Base-by-base conservation (phyloP, 2,888 invertebrate species). In the Yponomeuta evonymella region DNA sequence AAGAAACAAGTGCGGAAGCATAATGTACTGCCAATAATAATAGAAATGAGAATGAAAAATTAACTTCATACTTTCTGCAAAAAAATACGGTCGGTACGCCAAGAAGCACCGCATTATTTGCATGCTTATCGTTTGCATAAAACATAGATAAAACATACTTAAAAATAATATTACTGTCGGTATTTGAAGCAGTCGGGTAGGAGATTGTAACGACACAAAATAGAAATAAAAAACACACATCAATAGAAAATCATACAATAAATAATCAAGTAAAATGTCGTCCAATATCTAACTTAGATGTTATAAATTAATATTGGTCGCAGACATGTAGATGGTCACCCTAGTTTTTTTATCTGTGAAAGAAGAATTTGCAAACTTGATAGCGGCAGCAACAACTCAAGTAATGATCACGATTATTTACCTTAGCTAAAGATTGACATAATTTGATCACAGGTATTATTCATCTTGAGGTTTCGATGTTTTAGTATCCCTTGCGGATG, bases 91-190 rank as follows among this genome's bases (percentile, higher is more conserved):
- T 58, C 15, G 15, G 15, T 15, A 58, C 5, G 51, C 51, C 67
- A 72, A 67, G 67, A 72, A 73, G 71, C 73, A 72, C 71, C 70
- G 71, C 66, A 73, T 70, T 70, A 72, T 72, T 72, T 71, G 73
- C 73, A 74, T 74, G 74, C 76, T 74, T 72, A 71, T 71, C 68
- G 69, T 69, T 43, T 43, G 43, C 33, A 33, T 33, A 43, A 43
- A 43, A 43, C 8, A 43, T 1, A 43, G 43, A 5, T 8, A 43
- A 43, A 43, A 43, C 43, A 43, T 43, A 43, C 43, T 43, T 43
- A 43, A 8, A 43, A 43, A 43, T 43, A 43, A 43, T 43, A 43
- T 8, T 43, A 43, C 43, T 43, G 43, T 43, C 6, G 43, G 43
- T 58, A 9, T 15, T 15, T 12, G 51, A 58, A 58, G 51, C 51